Percentiles rank a stretch among this genome's conserved stretches.
Evolutionary conservation across 1,140 invertebrate species (phyloP).

Genomic region (Ceratitis capitata): DNA sequence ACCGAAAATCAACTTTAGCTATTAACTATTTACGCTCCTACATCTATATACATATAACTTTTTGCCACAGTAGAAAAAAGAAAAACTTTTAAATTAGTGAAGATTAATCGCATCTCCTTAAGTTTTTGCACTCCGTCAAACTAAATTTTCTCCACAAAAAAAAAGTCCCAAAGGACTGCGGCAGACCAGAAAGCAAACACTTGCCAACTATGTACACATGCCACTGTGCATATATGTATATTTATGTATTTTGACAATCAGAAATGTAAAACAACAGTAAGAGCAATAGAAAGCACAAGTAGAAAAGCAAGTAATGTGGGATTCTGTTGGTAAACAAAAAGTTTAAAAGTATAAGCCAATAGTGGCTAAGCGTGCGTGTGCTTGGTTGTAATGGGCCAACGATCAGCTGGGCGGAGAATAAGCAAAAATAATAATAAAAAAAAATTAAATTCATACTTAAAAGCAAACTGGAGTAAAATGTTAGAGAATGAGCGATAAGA

Average conservation of each 20-base stretch:
- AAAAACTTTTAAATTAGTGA: slow-evolving; percentile 26
- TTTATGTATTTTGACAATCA: not conserved
- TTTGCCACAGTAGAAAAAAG: not conserved
- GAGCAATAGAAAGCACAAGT: not conserved
- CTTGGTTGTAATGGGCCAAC: not conserved
- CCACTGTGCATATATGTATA: no score
- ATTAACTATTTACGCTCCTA: no score
- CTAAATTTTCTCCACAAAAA: not conserved
- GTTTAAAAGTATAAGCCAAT: not conserved
- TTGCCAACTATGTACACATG: not conserved
- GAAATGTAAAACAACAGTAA: not conserved
- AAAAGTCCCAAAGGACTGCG: not conserved
- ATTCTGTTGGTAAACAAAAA: no score
- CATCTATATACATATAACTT: not conserved
- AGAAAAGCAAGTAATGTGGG: not conserved
- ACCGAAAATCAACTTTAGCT: not conserved
- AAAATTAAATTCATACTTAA: not conserved
- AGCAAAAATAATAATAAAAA: no score
- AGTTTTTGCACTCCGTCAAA: not conserved
- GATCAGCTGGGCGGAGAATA: not conserved
- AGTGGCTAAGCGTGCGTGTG: not conserved
- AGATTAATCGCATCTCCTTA: slow-evolving; percentile 24
- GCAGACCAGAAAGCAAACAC: not conserved
- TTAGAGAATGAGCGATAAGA: not conserved
- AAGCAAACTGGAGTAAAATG: not conserved